These are phyloP conservation scores for Caenorhabditis sp. DNA, from an alignment of 2,888 invertebrate species.

Conservation along the genomic window DNA sequence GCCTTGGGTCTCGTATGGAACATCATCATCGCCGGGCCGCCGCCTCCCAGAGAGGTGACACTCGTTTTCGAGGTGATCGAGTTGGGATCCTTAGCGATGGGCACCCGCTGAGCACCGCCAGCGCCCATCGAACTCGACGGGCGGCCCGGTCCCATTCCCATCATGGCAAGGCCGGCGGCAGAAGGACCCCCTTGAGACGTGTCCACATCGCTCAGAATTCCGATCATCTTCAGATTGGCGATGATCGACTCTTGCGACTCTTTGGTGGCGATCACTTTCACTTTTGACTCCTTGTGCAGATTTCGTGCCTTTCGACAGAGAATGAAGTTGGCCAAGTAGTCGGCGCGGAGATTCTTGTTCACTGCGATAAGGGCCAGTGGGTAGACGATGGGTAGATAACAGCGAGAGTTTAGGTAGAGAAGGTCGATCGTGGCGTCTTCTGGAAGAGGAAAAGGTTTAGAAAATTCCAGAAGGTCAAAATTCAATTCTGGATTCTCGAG, in stretches of 20 bases:
- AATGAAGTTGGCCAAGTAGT: slow-evolving; percentile 51
- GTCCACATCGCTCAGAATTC: slow-evolving; percentile 64
- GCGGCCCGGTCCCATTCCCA: slow-evolving; percentile 16
- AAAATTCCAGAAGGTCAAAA: too few relatives aligned
- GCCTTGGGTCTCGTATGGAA: slow-evolving; percentile 48
- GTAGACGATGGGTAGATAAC: slow-evolving; percentile 44
- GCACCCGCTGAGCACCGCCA: neutral
- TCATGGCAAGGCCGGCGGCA: slow-evolving; percentile 18
- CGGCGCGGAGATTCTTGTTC: slow-evolving; percentile 43
- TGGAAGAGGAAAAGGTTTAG: neutral
- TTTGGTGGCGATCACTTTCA: slow-evolving; percentile 61
- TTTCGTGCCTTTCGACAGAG: slow-evolving; percentile 59
- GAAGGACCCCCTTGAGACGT: slow-evolving; percentile 9
- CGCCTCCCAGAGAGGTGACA: neutral
- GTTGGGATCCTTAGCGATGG: slow-evolving; percentile 39
- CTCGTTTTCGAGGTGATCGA: slow-evolving; percentile 31
- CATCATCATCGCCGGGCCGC: slow-evolving; percentile 20
- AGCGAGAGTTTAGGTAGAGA: slow-evolving; percentile 25
- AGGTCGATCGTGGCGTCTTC: slow-evolving; percentile 34
- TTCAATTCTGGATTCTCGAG: too few relatives aligned
- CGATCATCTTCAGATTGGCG: slow-evolving; percentile 70
- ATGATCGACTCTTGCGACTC: slow-evolving; percentile 71
- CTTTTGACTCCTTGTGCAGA: slow-evolving; percentile 63
- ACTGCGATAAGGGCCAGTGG: slow-evolving; percentile 37
- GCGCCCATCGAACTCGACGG: neutral